These are phyloP conservation scores for Machimus rusticus DNA, from an alignment of 2,888 invertebrate genomes.

Conservation along the genomic window DNA sequence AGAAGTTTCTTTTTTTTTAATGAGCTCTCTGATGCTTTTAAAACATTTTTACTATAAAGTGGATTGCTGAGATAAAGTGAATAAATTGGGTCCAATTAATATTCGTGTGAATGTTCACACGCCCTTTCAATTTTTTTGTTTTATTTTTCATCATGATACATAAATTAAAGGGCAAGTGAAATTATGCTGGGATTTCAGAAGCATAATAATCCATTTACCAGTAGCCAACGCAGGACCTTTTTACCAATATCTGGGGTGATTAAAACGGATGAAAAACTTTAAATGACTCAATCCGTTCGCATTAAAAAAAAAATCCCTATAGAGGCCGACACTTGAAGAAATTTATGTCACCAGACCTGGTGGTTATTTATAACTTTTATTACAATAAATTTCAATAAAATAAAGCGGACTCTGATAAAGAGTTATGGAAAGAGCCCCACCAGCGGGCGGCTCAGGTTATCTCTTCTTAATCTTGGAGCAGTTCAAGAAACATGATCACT, in stretches of 20 bases:
- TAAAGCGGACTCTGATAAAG: background rate
- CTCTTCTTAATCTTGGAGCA: background rate
- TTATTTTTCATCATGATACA: background rate
- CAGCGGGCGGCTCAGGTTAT: constrained; percentile 7
- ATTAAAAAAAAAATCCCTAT: background rate
- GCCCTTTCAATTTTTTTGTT: background rate
- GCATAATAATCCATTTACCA: background rate
- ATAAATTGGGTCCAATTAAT: background rate
- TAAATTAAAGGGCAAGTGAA: background rate
- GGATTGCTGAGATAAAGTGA: no score
- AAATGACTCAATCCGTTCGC: background rate
- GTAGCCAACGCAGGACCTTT: background rate
- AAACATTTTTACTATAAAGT: no score
- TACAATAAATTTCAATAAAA: constrained; percentile 21
- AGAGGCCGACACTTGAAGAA: background rate
- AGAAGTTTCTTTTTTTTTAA: no score
- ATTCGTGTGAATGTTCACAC: background rate
- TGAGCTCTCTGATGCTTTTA: no score
- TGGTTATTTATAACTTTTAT: constrained; percentile 11
- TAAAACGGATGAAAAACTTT: background rate
- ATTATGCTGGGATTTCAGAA: background rate
- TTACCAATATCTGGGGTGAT: background rate
- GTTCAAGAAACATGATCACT: constrained; percentile 29
- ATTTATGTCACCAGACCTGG: background rate
- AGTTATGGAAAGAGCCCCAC: background rate